Base-by-base conservation (phyloP, 1,140 invertebrate species). In the Drusus annulatus region DNA sequence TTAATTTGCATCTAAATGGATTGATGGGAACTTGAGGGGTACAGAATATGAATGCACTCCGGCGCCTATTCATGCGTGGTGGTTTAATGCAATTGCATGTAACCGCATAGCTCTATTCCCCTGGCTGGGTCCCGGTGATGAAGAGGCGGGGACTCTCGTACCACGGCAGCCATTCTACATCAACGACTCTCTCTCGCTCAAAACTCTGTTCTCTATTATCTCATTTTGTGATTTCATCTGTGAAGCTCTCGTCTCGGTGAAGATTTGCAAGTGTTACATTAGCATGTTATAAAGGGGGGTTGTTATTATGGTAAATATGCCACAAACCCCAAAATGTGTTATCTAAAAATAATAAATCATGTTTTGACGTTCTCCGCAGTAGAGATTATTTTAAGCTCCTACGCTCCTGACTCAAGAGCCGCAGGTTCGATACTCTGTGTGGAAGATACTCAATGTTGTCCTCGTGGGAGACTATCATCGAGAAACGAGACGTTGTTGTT, bases 171-270 rank as follows among this genome's bases (percentile, higher is more conserved):
- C 16, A n/a, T 36, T 60, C 19, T 25, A 45, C 36, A 45, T 45
- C 8, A 45, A 45, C 36, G 36, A 7, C 13, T 45, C 36, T 68
- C 63, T 31, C 28, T 36, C 63, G 3, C 15, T 25, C 28, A n/a
- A 7, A 31, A n/a, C 63, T 68, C n/a, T 23, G 54, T 17, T 25
- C 45, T 71, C 50, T 52, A 73, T 51, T 54, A 73, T 52, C 69
- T 73, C n/a, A 21, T 25, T 23, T 73, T 52, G 69, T 54, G 69
- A 54, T 73, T 73, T 73, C 69, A 52, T 73, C 69, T 23, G 69
- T 73, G 69, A 52, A 19, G 50, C 21, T 73, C 17, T 28, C 69
- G 1, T n/a, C 17, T 25, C 19, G 23, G 19, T 7, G 1, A 13
- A 31, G 63, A 68, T 68, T 68, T 68, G 23, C 16, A 8, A 68